Conservation (phyloP, 2,113 vertebrate genomes). For the Cyanoliseus patagonus region DNA sequence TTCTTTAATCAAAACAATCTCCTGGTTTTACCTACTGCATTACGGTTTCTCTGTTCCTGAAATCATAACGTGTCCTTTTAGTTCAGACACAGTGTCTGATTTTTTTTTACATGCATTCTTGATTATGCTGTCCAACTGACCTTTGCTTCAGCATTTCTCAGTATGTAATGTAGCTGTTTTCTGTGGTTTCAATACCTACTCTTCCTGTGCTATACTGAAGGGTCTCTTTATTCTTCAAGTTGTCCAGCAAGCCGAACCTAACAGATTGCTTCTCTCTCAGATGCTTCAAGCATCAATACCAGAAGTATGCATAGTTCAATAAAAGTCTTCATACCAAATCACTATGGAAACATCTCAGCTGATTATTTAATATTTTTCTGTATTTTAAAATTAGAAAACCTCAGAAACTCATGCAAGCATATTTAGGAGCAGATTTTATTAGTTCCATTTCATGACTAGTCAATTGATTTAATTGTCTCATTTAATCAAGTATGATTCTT, state of each 20-base stretch:
- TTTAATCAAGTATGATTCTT: neutral
- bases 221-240: neutral
- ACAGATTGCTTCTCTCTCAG: neutral
- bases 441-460: neutral
- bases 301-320: neutral
- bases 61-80: neutral
- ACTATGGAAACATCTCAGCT: constrained; percentile 46
- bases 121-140: neutral
- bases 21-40: neutral
- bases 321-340: constrained; percentile 11
- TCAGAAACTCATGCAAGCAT: neutral
- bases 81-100: neutral
- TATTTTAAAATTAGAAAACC: constrained; percentile 32
- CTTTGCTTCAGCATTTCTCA: neutral
- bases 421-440: constrained; percentile 21
- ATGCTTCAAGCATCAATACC: neutral
- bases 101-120: neutral
- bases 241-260: neutral
- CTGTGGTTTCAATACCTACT: neutral
- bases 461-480: neutral
- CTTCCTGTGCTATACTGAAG: neutral
- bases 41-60: neutral
- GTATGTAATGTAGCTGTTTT: neutral
- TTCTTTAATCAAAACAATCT: neutral
- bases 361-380: constrained; percentile 2